Percentiles rank a stretch among this genome's conserved stretches.
Conservation (phyloP, 1,140 invertebrate genomes). For the Drosophila bocqueti region DNA sequence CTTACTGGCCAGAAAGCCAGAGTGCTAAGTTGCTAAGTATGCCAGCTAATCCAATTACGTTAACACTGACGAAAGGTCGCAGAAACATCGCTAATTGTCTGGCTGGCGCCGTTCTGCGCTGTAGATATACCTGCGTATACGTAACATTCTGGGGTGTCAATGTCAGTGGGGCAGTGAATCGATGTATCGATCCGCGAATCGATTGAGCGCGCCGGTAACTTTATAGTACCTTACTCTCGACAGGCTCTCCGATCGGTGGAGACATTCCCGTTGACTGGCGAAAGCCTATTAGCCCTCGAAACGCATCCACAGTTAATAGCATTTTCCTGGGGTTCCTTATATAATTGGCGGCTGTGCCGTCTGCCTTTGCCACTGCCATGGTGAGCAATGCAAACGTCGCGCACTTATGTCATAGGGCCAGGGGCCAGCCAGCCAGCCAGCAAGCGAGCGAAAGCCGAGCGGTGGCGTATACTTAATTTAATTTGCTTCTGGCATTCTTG, state of each 20-base stretch:
- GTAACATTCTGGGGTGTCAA: slow-evolving; percentile 72
- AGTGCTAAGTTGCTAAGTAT: slow-evolving; percentile 21
- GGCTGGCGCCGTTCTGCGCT: slow-evolving; percentile 54
- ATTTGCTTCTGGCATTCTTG: slow-evolving; percentile 65
- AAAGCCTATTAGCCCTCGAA: slow-evolving; percentile 32
- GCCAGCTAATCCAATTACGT: slow-evolving; percentile 73
- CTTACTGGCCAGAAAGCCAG: slow-evolving; percentile 9
- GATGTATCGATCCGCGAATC: slow-evolving; percentile 43
- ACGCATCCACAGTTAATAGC: slow-evolving; percentile 38
- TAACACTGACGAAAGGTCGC: slow-evolving; percentile 67
- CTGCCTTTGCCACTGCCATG: slow-evolving; percentile 12
- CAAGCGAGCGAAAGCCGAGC: slow-evolving; percentile 32
- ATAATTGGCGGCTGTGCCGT: slow-evolving; percentile 30
- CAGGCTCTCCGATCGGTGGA: slow-evolving; percentile 14
- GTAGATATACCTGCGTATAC: slow-evolving; percentile 6
- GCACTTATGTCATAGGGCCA: slow-evolving; percentile 65
- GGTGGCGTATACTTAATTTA: slow-evolving; percentile 78
- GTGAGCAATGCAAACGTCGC: slow-evolving; percentile 15
- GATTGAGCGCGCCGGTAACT: slow-evolving; percentile 17
- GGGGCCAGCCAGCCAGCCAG: slow-evolving; percentile 8
- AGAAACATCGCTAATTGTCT: slow-evolving; percentile 45
- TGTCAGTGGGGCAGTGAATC: slow-evolving; percentile 68
- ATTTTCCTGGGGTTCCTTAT: slow-evolving; percentile 35
- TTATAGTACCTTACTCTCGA: slow-evolving; percentile 5
- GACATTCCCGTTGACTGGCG: slow-evolving; percentile 22